A percentile compares a stretch with the other conserved stretches of the same genome.
phyloP scores from a whole-genome alignment of 2,888 invertebrate species.

The Mesoligia furuncula region DNA sequence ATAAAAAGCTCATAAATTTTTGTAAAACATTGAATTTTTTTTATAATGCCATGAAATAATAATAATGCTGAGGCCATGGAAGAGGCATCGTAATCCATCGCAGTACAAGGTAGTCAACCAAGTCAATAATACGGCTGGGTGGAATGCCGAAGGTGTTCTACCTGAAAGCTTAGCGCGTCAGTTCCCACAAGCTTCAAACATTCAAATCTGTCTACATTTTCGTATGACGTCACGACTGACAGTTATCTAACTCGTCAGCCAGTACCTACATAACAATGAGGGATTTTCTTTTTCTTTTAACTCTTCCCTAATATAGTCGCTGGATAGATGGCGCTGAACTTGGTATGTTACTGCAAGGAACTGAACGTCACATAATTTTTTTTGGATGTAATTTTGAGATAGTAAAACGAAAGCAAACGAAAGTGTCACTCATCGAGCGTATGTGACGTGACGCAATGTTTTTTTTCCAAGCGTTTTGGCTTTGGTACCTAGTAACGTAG shows the following conservation, averaged over 20 bases:
- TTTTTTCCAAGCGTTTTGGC: too few species aligned
- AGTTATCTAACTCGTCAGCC: not conserved
- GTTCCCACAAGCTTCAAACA: not conserved
- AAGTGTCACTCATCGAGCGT: too few species aligned
- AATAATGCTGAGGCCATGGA: not conserved
- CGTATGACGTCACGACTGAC: not conserved
- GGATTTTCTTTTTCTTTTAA: too few species aligned
- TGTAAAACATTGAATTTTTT: slow-evolving; percentile 28
- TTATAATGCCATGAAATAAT: not conserved
- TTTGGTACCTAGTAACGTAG: too few species aligned
- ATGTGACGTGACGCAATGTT: too few species aligned
- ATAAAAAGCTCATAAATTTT: not conserved
- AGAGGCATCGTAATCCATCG: not conserved
- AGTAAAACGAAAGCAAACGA: too few species aligned
- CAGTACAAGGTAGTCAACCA: not conserved
- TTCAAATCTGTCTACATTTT: not conserved
- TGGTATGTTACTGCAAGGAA: too few species aligned
- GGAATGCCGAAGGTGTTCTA: too few species aligned
- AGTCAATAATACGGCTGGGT: not conserved
- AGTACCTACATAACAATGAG: not conserved
- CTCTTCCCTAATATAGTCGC: too few species aligned
- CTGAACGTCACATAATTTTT: too few species aligned
- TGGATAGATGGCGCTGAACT: too few species aligned
- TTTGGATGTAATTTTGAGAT: too few species aligned
- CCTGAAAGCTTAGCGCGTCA: not conserved